Base-by-base conservation (phyloP, 2,888 invertebrate genomes). In the Clanis bilineata region DNA sequence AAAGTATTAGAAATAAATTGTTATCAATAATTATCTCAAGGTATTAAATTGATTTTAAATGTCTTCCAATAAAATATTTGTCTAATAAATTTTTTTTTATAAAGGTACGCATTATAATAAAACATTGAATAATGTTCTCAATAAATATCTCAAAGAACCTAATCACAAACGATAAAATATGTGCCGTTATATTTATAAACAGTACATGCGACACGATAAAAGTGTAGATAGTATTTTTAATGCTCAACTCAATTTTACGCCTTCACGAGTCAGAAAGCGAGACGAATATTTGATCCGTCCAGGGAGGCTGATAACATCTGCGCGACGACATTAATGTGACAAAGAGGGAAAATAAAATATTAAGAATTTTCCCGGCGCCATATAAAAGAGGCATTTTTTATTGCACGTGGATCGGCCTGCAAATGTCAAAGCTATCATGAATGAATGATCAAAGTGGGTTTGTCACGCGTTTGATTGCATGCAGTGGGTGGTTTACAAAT, bases 231-330 rank as follows among this genome's bases (percentile, higher is more conserved):
- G 64, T 76, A 74, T 79, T 73, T 77, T 66, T 69, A 69, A 69
- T 76, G 79, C 79, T 84, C 85, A 85, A 86, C 83, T 77, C 76
- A 86, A 86, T 87, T 86, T 86, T 80, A 82, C 84, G 86, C 84
- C 71, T 77, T 80, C 78, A 70, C 74, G 76, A 77, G 72, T 83
- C 70, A 76, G 79, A 86, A 86, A 85, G 82, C 75, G 77, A 74
- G 75, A 75, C 77, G 83, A 83, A 73, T 80, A 83, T 85, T 86
- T 80, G 83, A 86, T 85, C 83, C 82, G 83, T 79, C 83, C 78
- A 77, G 74, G 69, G 79, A 80, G 73, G 67, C 72, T 75, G 89
- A 88, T 88, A 86, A 68, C 72, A 83, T 88, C 85, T 83, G 72
- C 69, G 64, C 76, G 76, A 71, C 79, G 88, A 90, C 88, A 77